Evolutionary conservation across 2,797 vertebrate genomes (phyloP).

Genomic region (Chaenodraco wilsoni): DNA sequence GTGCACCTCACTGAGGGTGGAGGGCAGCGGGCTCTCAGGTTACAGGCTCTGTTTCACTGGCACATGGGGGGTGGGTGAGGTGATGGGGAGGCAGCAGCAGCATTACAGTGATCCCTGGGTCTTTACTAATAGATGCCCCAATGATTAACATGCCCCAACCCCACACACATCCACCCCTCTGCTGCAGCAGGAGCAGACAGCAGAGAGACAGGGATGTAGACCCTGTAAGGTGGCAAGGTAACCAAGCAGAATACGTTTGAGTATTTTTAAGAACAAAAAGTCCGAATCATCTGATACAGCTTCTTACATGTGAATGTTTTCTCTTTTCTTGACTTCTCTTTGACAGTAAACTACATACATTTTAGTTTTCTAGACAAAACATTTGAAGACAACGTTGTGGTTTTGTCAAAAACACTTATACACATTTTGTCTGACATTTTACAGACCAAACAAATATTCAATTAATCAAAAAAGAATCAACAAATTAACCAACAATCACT

Average conservation of each 20-base stretch:
- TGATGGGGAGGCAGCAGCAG: conserved; percentile 25
- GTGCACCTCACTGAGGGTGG: conserved; percentile 32
- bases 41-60: conserved; percentile 75
- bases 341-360: no score
- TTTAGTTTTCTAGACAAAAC: no score
- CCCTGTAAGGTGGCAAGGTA: background rate
- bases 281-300: no score
- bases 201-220: background rate
- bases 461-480: no score
- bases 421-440: no score
- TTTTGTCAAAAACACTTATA: no score
- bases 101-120: conserved; percentile 62
- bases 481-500: background rate
- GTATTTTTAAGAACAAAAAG: no score
- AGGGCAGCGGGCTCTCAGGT: conserved; percentile 63
- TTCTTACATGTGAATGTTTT: no score
- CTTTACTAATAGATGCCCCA: conserved; percentile 84
- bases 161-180: background rate
- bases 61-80: conserved; percentile 32
- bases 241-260: no score
- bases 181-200: conserved; percentile 14
- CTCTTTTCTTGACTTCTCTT: no score
- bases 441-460: no score
- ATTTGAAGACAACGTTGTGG: no score
- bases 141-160: conserved; percentile 69